These are phyloP conservation scores for Pogonophryne albipinna DNA, from an alignment of 2,797 vertebrate genomes.

Conservation along the genomic window DNA sequence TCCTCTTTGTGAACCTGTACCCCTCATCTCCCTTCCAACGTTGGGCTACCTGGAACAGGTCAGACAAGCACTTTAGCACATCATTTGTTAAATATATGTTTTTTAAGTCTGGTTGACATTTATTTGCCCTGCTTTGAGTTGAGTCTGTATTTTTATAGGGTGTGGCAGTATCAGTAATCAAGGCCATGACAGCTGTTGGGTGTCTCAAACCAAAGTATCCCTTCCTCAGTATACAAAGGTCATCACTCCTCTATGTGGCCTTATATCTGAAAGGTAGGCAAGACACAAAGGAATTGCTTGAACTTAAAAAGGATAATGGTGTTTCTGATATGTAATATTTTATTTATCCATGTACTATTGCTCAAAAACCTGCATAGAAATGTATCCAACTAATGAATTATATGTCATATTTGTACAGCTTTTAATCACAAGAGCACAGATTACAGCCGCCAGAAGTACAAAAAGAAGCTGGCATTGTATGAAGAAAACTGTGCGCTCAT, in stretches of 20 bases:
- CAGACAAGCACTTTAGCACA: slow-evolving; percentile 28
- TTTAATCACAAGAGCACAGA: slow-evolving; percentile 88
- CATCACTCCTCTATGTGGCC: slow-evolving; percentile 90
- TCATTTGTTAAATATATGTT: background rate
- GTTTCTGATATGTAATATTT: background rate
- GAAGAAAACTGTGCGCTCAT: slow-evolving; percentile 91
- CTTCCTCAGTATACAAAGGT: slow-evolving; percentile 88
- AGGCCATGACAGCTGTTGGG: slow-evolving; percentile 94
- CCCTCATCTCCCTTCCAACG: slow-evolving; percentile 91
- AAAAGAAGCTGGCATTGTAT: slow-evolving; percentile 88
- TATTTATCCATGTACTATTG: background rate
- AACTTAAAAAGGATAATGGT: background rate
- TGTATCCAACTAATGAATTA: background rate
- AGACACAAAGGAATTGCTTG: background rate
- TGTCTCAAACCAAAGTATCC: slow-evolving; percentile 96
- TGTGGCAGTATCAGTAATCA: slow-evolving; percentile 89
- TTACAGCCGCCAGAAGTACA: slow-evolving; percentile 85
- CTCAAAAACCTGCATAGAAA: background rate
- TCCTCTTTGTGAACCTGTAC: slow-evolving; percentile 87
- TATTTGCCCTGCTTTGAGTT: background rate
- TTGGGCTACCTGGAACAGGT: slow-evolving; percentile 97
- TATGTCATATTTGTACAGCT: slow-evolving; percentile 78
- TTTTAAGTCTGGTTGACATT: background rate
- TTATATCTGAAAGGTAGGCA: slow-evolving; percentile 94
- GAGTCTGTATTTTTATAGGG: slow-evolving; percentile 82